Evolutionary conservation across 2,113 vertebrate species (phyloP), one percentile per base, ranked within the genome.

Genomic region (Leptodactylus fuscus): DNA sequence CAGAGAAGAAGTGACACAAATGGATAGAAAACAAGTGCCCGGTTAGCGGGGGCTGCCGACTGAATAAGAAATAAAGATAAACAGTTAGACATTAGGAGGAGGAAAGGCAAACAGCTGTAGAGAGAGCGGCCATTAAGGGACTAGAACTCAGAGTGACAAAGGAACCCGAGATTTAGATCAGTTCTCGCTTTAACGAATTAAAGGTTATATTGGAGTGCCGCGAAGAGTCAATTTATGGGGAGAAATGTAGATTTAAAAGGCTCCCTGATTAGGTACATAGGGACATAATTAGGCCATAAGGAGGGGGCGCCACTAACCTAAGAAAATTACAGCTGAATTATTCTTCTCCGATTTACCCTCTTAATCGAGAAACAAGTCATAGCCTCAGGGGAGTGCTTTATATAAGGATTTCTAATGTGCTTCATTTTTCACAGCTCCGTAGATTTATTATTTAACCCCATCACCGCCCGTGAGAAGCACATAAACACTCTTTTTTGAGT

Each of bases 1-100:
- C 60, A 70, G 71, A 79, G 34, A 79, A n/a, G 24, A 79, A 38
- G 46, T 44, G 83, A 85, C 74, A 85, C 58, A 85, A 85, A 85
- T 70, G 74, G 83, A 79, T 38, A 41, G 36, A 79, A 85, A 69
- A 70, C 75, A 69, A 85, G 75, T 70, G 75, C 29, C 36, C 1
- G 13, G 75, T 55, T 67, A 69, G 34, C 18, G 75, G 62, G 75
- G 55, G 60, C 83, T 80, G 83, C n/a, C 46, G 38, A 79, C 8
- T 22, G 48, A 32, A 69, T 27, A 18, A 78, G 32, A 79, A 65
- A 80, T 85, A 55, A 69, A 53, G 41, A 53, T 24, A 67, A 85
- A 67, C 83, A 46, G 53, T 46, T 34, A 65, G 41, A 67, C n/a
- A 34, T 83, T 60, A 83, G 74, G 5, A 5, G 81, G 15, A 73